Conservation (phyloP, 2,797 vertebrate species). For the Gorsachius magnificus region DNA sequence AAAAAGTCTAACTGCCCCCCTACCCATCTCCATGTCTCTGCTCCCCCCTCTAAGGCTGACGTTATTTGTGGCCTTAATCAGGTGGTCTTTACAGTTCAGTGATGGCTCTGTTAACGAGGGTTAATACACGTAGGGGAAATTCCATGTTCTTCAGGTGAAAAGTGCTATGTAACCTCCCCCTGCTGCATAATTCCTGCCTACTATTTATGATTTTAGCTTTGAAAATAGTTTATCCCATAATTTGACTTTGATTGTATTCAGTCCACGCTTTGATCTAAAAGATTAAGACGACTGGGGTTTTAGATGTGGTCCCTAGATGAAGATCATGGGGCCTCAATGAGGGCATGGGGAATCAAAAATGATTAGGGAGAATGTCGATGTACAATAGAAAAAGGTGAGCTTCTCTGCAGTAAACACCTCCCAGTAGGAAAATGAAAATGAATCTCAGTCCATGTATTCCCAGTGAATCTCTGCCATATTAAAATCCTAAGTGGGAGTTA, state of each 20-base stretch:
- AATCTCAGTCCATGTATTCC: conserved; percentile 11
- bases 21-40: background rate
- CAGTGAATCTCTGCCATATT: conserved; percentile 4
- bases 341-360: conserved; percentile 8
- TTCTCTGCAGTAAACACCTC: conserved; percentile 20
- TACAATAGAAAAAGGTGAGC: background rate
- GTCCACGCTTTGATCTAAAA: conserved; percentile 31
- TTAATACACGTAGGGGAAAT: background rate
- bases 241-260: conserved; percentile 11
- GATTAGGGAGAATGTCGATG: conserved; percentile 12
- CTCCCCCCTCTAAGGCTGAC: background rate
- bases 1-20: background rate
- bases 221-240: conserved; percentile 15
- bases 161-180: background rate
- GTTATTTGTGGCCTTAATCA: background rate
- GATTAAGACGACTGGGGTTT: background rate
- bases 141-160: background rate
- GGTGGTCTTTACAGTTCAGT: background rate
- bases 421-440: conserved; percentile 28
- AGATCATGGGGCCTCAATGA: conserved; percentile 30
- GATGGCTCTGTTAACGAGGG: background rate
- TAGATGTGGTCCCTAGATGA: conserved; percentile 1
- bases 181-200: background rate
- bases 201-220: conserved; percentile 23
- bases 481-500: conserved; percentile 1